A percentile compares a stretch with the other conserved stretches of the same genome.
These are phyloP conservation scores for Sebastes oblongus DNA, from an alignment of 2,797 vertebrate species.

Conservation along the genomic window DNA sequence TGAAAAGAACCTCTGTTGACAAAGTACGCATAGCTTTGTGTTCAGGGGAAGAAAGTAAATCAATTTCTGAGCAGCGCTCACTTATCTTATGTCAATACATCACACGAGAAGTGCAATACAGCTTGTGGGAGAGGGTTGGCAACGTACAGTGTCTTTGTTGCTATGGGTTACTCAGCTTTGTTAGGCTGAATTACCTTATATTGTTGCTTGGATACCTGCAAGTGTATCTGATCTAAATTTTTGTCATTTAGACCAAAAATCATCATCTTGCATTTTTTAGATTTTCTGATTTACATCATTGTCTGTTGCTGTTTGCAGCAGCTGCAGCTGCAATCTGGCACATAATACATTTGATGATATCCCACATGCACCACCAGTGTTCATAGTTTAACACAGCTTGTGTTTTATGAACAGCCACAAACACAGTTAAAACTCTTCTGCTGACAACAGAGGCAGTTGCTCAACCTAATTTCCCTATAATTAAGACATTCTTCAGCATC, in stretches of 20 bases:
- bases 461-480: conserved; percentile 63
- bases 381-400: conserved; percentile 21
- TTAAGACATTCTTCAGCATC: conserved; percentile 69
- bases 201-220: not conserved
- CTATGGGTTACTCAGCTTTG: not conserved
- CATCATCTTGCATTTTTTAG: not conserved
- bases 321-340: not conserved
- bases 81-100: conserved; percentile 24
- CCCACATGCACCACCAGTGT: conserved; percentile 10
- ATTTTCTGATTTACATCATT: not conserved
- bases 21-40: conserved; percentile 44
- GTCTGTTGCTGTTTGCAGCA: not conserved
- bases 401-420: conserved; percentile 58
- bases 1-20: conserved; percentile 66
- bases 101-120: not conserved
- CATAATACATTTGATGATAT: not conserved
- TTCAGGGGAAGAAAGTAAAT: conserved; percentile 33
- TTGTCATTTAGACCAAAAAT: conserved; percentile 8
- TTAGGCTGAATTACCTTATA: not conserved
- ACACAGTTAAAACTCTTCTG: conserved; percentile 29
- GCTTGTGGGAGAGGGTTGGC: not conserved
- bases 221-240: not conserved
- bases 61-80: conserved; percentile 6
- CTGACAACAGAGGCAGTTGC: conserved; percentile 43
- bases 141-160: not conserved